phyloP scores from a whole-genome alignment of 2,797 vertebrate species.

The Mormyrus hasselquistii region DNA sequence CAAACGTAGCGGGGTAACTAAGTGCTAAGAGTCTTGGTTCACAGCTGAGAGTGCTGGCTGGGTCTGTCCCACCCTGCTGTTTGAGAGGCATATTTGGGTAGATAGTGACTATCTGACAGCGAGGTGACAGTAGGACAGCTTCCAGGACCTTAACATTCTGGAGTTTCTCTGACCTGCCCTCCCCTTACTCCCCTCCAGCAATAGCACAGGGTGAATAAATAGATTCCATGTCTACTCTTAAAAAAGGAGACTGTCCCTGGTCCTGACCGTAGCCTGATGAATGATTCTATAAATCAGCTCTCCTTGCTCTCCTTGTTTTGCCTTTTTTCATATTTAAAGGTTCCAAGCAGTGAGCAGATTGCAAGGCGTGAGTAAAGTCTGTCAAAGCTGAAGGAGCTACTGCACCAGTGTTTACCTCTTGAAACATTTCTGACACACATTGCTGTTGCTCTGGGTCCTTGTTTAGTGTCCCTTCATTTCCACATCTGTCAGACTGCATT shows the following conservation, averaged over 20 bases:
- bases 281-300: slow-evolving; percentile 3
- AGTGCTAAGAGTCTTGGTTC: neutral
- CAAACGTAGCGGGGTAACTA: neutral
- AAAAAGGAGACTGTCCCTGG: neutral
- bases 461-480: neutral
- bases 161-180: neutral
- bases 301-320: neutral
- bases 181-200: neutral
- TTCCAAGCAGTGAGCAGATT: neutral
- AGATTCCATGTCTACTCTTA: neutral
- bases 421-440: neutral
- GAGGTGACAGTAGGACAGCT: neutral
- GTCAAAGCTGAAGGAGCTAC: neutral
- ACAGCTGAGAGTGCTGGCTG: neutral
- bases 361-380: neutral
- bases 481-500: neutral
- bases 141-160: neutral
- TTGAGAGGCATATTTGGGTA: neutral
- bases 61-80: neutral
- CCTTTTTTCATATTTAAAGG: neutral
- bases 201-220: neutral
- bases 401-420: neutral
- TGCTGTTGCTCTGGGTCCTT: neutral
- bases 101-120: neutral
- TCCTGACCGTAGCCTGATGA: slow-evolving; percentile 1